Conservation (phyloP, 2,113 vertebrate genomes). For the Scomber scombrus region DNA sequence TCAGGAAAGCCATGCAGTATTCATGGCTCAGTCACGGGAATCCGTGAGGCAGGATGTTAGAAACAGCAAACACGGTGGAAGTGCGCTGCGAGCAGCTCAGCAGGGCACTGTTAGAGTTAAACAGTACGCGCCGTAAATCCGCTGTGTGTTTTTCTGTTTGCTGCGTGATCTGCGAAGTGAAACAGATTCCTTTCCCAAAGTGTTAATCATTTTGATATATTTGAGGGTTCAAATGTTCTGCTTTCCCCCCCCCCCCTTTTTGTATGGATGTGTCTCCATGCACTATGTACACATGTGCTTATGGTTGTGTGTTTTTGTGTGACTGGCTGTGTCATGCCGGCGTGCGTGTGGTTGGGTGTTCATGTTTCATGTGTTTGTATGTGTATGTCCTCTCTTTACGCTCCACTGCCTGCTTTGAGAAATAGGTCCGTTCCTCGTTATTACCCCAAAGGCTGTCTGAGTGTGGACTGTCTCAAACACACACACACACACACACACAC, state of each 20-base stretch:
- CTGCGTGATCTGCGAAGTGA: conserved; percentile 33
- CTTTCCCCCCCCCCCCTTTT: conserved; percentile 1
- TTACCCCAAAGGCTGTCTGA: conserved; percentile 77
- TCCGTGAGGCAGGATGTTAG: conserved; percentile 43
- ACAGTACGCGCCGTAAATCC: conserved; percentile 32
- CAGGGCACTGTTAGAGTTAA: conserved; percentile 44
- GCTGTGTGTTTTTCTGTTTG: conserved; percentile 35
- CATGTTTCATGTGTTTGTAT: conserved; percentile 44
- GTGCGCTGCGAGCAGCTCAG: conserved; percentile 52
- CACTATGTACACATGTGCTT: not conserved
- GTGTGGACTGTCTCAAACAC: conserved; percentile 45
- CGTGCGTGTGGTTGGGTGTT: conserved; percentile 4
- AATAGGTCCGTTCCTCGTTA: conserved; percentile 64
- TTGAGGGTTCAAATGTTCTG: conserved; percentile 23
- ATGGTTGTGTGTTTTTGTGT: not conserved
- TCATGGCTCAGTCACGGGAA: conserved; percentile 68
- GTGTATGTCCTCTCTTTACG: conserved; percentile 53
- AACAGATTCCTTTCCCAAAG: conserved; percentile 12
- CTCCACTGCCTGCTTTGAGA: conserved; percentile 64
- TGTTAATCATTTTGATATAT: conserved; percentile 17
- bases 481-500: conserved; percentile 29
- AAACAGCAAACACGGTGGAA: conserved; percentile 39
- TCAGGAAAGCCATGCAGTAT: conserved; percentile 80
- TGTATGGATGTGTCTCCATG: not conserved
- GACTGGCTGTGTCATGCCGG: conserved; percentile 7